Percentiles rank a stretch among this genome's conserved stretches.
Evolutionary conservation across 35 echinoderm and acorn worm species (phyloP).

Genomic region (Apostichopus californicus): DNA sequence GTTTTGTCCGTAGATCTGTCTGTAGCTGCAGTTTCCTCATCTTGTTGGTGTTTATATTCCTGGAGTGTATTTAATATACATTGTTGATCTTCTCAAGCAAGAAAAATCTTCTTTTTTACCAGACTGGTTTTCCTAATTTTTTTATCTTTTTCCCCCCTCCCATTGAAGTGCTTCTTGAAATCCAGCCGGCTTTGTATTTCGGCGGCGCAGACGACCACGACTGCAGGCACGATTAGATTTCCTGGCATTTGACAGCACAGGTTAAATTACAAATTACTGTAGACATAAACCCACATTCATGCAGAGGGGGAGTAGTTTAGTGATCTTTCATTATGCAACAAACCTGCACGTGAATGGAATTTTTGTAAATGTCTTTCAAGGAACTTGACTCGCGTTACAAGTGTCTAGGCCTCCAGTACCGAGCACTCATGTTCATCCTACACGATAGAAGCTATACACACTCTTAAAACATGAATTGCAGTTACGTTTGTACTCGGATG

Average conservation of each 20-base stretch:
- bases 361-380: background rate
- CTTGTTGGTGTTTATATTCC: background rate
- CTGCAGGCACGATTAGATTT: background rate
- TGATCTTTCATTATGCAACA: background rate
- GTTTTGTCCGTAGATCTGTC: no score
- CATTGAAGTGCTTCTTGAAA: background rate
- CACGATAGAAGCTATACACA: no score
- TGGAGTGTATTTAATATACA: background rate
- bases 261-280: background rate
- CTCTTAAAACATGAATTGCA: no score
- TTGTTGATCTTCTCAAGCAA: background rate
- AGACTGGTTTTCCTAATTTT: background rate
- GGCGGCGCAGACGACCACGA: background rate
- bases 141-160: no score
- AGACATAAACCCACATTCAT: background rate
- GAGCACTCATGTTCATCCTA: no score
- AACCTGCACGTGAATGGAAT: background rate
- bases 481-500: no score
- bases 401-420: no score
- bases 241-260: background rate
- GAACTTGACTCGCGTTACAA: background rate
- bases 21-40: no score
- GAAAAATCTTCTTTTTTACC: background rate
- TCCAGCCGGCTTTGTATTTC: background rate
- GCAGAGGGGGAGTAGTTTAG: background rate